Evolutionary conservation across 2,888 invertebrate genomes (phyloP).

Genomic region (Zaprionus bogoriensis): DNA sequence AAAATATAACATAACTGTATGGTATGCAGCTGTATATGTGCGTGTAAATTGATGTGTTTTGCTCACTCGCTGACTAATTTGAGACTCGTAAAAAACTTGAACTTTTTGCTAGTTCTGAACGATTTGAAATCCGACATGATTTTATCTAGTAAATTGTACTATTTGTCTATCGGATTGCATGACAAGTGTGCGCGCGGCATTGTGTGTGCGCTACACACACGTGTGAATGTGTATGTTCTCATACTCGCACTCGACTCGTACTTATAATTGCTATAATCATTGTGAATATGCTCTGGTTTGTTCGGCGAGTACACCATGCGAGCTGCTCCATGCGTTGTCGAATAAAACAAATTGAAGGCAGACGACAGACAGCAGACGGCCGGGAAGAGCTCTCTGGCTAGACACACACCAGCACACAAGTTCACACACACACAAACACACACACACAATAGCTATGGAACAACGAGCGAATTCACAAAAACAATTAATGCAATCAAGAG

Average conservation of each 20-base stretch:
- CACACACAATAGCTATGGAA: slow-evolving; percentile 13
- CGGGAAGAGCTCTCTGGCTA: too few species aligned
- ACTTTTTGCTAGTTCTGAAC: slow-evolving; percentile 1
- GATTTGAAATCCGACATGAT: slow-evolving; percentile 3
- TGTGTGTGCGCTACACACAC: neutral
- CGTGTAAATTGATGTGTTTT: neutral
- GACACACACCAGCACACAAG: too few species aligned
- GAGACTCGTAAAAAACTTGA: neutral
- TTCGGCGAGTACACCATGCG: too few species aligned
- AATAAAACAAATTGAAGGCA: slow-evolving; percentile 45
- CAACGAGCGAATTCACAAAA: slow-evolving; percentile 16
- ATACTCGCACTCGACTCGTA: neutral
- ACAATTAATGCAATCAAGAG: slow-evolving; percentile 60
- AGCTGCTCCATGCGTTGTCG: slow-evolving; percentile 7
- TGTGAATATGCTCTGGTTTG: slow-evolving; percentile 13
- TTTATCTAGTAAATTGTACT: slow-evolving; percentile 8
- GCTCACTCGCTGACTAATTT: slow-evolving; percentile 3
- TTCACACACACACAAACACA: slow-evolving; percentile 3
- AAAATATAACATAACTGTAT: neutral
- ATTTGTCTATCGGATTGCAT: slow-evolving; percentile 10
- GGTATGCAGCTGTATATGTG: neutral
- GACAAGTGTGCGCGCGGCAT: slow-evolving; percentile 1
- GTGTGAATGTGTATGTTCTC: neutral
- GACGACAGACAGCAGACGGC: slow-evolving; percentile 12
- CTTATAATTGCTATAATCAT: slow-evolving; percentile 49